These are phyloP conservation scores for Rhinophrynus dorsalis DNA, from an alignment of 2,797 vertebrate species.

Conservation along the genomic window DNA sequence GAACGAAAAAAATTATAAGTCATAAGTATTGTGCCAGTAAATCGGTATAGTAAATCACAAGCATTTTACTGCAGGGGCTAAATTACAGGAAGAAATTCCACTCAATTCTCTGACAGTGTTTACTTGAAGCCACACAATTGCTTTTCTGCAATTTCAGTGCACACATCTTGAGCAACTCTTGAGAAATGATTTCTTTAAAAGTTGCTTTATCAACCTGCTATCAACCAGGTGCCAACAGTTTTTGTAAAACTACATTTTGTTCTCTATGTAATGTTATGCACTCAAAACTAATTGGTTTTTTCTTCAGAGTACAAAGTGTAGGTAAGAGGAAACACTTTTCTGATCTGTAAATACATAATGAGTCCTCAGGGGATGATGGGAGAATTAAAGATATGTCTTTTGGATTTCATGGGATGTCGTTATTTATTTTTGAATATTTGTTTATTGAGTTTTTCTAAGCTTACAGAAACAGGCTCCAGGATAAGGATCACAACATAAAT, in stretches of 20 bases:
- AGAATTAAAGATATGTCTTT: not conserved
- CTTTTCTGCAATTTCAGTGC: constrained; percentile 27
- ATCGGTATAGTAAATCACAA: constrained; percentile 27
- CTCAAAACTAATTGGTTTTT: constrained; percentile 39
- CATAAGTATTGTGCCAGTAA: constrained; percentile 21
- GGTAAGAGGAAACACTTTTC: not conserved
- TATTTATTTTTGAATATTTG: no score
- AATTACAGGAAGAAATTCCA: constrained; percentile 14
- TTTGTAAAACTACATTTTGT: constrained; percentile 12
- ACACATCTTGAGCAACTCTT: constrained; percentile 26
- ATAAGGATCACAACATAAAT: no score
- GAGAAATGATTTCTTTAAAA: constrained; percentile 29
- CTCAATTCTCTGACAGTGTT: constrained; percentile 10
- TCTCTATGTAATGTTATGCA: constrained; percentile 1
- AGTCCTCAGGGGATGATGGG: constrained; percentile 14
- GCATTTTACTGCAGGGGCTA: not conserved
- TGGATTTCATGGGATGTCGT: not conserved
- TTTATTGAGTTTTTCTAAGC: no score
- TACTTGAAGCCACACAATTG: constrained; percentile 15
- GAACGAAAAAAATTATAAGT: constrained; percentile 33
- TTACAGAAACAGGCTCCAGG: no score
- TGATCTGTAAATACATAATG: constrained; percentile 40
- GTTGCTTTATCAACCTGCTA: constrained; percentile 31
- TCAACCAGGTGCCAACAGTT: constrained; percentile 15
- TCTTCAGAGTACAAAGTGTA: constrained; percentile 4